Evolutionary conservation across 2,113 vertebrate genomes (phyloP).

Genomic region (Orcinus orca): DNA sequence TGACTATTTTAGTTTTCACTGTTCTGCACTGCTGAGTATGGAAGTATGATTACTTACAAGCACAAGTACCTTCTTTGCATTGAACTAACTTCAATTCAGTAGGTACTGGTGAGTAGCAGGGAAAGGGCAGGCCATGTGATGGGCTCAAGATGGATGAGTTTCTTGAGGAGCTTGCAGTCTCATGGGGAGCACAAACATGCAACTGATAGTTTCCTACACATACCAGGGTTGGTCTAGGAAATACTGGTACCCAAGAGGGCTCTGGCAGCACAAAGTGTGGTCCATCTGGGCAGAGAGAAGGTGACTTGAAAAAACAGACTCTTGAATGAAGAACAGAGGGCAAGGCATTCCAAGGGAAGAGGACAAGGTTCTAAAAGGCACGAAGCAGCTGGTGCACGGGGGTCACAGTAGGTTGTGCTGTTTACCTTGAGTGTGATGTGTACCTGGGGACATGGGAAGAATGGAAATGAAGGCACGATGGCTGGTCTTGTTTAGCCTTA

Average conservation of each 20-base stretch:
- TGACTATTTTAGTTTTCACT: not conserved
- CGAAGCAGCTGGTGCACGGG: not conserved
- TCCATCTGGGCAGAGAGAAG: not conserved
- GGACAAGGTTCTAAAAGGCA: not conserved
- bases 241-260: not conserved
- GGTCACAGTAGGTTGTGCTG: not conserved
- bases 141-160: not conserved
- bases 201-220: not conserved
- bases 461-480: not conserved
- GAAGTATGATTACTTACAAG: not conserved
- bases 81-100: not conserved
- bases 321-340: not conserved
- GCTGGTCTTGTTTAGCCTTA: not conserved
- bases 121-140: not conserved
- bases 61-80: not conserved
- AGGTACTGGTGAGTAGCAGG: not conserved
- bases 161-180: not conserved
- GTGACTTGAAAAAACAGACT: not conserved
- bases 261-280: not conserved
- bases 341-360: not conserved
- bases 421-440: not conserved
- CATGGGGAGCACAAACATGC: not conserved
- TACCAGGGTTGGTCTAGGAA: not conserved
- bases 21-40: not conserved
- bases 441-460: not conserved